phyloP scores from a whole-genome alignment of 2,888 invertebrate genomes.

The Lochmaea crataegi region DNA sequence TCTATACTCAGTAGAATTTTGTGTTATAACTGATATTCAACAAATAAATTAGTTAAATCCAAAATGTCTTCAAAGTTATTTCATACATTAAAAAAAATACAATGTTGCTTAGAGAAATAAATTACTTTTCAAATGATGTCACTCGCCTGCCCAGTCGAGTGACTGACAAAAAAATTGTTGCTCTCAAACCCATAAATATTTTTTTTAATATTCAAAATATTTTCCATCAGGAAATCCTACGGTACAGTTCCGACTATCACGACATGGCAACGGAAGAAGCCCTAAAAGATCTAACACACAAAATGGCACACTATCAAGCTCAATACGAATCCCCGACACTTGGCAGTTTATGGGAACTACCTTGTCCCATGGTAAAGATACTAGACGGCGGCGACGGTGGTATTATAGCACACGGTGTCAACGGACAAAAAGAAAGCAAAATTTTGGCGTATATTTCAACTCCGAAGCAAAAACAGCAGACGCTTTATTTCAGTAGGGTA shows the following conservation, averaged over 20 bases:
- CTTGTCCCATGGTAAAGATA: slow-evolving; percentile 68
- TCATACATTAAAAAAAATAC: too few relatives aligned
- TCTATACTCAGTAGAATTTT: too few relatives aligned
- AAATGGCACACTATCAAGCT: slow-evolving; percentile 86
- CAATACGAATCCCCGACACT: slow-evolving; percentile 84
- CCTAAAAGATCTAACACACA: slow-evolving; percentile 81
- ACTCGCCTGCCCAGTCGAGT: too few relatives aligned
- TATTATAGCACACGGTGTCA: slow-evolving; percentile 77
- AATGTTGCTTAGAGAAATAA: too few relatives aligned
- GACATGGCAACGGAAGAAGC: slow-evolving; percentile 83
- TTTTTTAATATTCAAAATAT: neutral
- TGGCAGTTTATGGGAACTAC: slow-evolving; percentile 63
- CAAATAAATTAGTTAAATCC: too few relatives aligned
- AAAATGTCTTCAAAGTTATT: too few relatives aligned
- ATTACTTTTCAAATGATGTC: too few relatives aligned
- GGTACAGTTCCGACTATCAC: slow-evolving; percentile 88
- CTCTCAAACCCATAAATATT: neutral
- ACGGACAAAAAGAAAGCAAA: slow-evolving; percentile 84
- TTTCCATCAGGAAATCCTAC: slow-evolving; percentile 75
- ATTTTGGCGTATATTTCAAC: slow-evolving; percentile 91
- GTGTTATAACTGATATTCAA: too few relatives aligned
- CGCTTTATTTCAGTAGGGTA: slow-evolving; percentile 91
- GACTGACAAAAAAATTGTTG: too few relatives aligned
- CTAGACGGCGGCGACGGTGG: slow-evolving; percentile 74
- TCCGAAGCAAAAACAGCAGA: slow-evolving; percentile 85